Evolutionary conservation across 2,113 vertebrate species (phyloP).

Genomic region (Clinocottus analis): DNA sequence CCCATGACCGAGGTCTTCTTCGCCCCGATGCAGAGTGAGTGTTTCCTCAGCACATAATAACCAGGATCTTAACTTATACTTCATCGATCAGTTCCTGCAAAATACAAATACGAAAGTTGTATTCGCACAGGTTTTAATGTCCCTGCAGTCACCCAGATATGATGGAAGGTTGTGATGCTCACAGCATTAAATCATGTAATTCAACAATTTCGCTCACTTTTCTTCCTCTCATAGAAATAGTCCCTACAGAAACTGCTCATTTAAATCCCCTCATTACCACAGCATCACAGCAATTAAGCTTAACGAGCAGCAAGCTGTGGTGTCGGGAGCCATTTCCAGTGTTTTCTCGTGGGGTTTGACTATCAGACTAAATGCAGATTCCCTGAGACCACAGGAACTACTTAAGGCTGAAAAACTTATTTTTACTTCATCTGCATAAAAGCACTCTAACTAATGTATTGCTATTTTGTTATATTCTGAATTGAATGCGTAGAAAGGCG

Average conservation of each 20-base stretch:
- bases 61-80: background rate
- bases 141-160: background rate
- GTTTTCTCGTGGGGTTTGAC: background rate
- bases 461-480: background rate
- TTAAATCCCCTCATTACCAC: background rate
- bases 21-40: conserved; percentile 86
- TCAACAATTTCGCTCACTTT: background rate
- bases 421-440: background rate
- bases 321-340: background rate
- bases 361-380: background rate
- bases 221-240: background rate
- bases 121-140: background rate
- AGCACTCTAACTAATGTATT: background rate
- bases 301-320: background rate
- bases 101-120: background rate
- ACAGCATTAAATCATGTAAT: background rate
- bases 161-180: background rate
- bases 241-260: background rate
- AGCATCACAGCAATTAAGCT: background rate
- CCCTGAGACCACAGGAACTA: background rate
- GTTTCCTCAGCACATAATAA: background rate
- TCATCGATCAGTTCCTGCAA: background rate
- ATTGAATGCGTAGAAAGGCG: background rate
- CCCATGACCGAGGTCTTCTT: conserved; percentile 86
- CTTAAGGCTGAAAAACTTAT: background rate